A percentile compares a stretch with the other conserved stretches of the same genome.
Evolutionary conservation across 2,113 vertebrate genomes (phyloP).

Genomic region (Ameiurus melas): DNA sequence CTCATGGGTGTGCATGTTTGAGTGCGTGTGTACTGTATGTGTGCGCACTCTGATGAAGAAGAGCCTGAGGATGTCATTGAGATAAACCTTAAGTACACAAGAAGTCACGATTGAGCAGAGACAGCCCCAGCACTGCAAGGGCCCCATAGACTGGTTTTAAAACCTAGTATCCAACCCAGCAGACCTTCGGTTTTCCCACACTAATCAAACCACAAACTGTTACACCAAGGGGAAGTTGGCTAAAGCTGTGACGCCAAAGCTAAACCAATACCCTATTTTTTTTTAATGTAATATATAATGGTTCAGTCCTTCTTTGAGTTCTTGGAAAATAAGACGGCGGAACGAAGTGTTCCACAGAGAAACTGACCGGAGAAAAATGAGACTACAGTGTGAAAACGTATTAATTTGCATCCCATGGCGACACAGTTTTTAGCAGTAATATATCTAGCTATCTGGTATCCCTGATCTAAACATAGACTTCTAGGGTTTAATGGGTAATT

Average conservation of each 20-base stretch:
- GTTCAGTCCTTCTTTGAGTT: neutral
- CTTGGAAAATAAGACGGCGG: neutral
- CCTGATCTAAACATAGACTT: slow-evolving; percentile 41
- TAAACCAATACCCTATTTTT: slow-evolving; percentile 64
- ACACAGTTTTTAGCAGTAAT: slow-evolving; percentile 39
- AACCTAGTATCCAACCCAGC: neutral
- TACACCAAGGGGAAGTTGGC: slow-evolving; percentile 71
- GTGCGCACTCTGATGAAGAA: neutral
- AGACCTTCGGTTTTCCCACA: slow-evolving; percentile 66
- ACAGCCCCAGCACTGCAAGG: neutral
- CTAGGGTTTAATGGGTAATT: slow-evolving; percentile 44
- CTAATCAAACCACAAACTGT: slow-evolving; percentile 77
- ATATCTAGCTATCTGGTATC: slow-evolving; percentile 40
- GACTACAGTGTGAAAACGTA: slow-evolving; percentile 13
- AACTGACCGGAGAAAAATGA: slow-evolving; percentile 24
- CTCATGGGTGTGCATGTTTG: neutral
- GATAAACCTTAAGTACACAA: slow-evolving; percentile 14
- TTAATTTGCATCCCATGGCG: slow-evolving; percentile 30
- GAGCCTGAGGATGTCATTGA: slow-evolving; percentile 4
- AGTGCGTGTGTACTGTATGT: neutral
- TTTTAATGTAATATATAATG: slow-evolving; percentile 37
- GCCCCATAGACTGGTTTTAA: neutral
- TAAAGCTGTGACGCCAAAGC: slow-evolving; percentile 70
- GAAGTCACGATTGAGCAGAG: neutral
- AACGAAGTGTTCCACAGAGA: neutral